Conservation (phyloP, 2,113 vertebrate genomes). For the Platanista minor region DNA sequence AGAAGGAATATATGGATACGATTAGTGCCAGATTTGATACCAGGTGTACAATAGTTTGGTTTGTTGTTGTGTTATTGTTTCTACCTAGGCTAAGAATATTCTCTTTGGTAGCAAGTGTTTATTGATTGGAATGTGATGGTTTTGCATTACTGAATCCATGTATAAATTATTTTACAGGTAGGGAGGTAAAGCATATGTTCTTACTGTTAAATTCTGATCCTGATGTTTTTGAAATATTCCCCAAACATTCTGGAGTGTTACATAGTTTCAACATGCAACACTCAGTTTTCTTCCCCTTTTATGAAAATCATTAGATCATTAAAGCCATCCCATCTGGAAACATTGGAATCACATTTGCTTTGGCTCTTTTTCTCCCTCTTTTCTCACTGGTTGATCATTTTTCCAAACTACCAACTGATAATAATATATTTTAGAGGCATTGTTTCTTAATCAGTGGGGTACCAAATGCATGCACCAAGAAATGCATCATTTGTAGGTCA, state of each 20-base stretch:
- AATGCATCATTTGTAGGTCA: not conserved
- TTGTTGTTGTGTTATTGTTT: not conserved
- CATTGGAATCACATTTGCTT: not conserved
- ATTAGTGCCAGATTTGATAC: not conserved
- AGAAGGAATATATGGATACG: not conserved
- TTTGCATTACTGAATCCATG: not conserved
- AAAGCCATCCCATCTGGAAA: not conserved
- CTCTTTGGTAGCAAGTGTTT: not conserved
- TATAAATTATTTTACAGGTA: not conserved
- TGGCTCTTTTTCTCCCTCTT: not conserved
- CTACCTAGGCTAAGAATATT: not conserved
- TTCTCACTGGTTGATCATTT: not conserved
- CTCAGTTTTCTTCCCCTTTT: not conserved
- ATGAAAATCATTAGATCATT: not conserved
- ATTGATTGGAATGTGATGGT: not conserved
- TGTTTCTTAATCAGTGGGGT: not conserved
- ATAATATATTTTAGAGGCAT: not conserved
- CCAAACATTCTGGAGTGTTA: not conserved
- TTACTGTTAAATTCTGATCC: not conserved
- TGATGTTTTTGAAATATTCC: not conserved
- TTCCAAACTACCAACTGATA: not conserved
- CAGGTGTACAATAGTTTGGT: not conserved
- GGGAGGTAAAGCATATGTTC: not conserved
- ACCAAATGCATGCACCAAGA: not conserved
- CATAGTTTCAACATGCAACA: not conserved